These are phyloP conservation scores for Hemistola chrysoprasaria DNA, from an alignment of 2,888 invertebrate species.

Conservation along the genomic window DNA sequence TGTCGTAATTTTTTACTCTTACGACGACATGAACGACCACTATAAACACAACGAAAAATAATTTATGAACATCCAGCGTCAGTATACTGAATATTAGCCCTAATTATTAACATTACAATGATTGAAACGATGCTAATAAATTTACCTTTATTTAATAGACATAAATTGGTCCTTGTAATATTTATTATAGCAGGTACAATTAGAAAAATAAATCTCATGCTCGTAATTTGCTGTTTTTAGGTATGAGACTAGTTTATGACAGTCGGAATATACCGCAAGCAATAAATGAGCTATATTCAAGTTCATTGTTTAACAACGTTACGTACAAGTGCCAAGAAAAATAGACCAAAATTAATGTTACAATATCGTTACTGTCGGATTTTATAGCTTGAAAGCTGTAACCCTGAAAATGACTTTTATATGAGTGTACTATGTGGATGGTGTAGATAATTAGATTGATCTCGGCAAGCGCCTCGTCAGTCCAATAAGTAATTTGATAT, in stretches of 20 bases:
- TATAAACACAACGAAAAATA: not conserved
- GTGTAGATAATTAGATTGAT: slow-evolving; percentile 11
- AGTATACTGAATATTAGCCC: not conserved
- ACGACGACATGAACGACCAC: not conserved
- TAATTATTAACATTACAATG: not conserved
- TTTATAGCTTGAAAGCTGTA: slow-evolving; percentile 3
- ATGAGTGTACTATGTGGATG: too few relatives aligned
- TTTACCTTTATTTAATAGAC: slow-evolving; percentile 1
- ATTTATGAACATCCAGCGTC: slow-evolving; percentile 2
- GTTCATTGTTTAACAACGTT: not conserved
- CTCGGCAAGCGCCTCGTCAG: slow-evolving; percentile 4
- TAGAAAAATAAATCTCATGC: too few relatives aligned
- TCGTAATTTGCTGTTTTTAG: too few relatives aligned
- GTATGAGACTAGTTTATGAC: too few relatives aligned
- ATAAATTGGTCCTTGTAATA: not conserved
- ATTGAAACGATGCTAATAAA: slow-evolving; percentile 1
- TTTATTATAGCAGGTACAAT: too few relatives aligned
- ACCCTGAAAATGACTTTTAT: too few relatives aligned
- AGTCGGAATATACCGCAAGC: slow-evolving; percentile 1
- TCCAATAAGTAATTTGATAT: slow-evolving; percentile 5
- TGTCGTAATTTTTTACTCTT: not conserved
- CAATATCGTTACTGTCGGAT: slow-evolving; percentile 7
- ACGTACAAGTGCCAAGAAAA: slow-evolving; percentile 8
- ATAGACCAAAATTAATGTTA: slow-evolving; percentile 6
- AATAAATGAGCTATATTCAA: not conserved